phyloP scores from a whole-genome alignment of 2,113 vertebrate genomes.

The Eulemur macaco region DNA sequence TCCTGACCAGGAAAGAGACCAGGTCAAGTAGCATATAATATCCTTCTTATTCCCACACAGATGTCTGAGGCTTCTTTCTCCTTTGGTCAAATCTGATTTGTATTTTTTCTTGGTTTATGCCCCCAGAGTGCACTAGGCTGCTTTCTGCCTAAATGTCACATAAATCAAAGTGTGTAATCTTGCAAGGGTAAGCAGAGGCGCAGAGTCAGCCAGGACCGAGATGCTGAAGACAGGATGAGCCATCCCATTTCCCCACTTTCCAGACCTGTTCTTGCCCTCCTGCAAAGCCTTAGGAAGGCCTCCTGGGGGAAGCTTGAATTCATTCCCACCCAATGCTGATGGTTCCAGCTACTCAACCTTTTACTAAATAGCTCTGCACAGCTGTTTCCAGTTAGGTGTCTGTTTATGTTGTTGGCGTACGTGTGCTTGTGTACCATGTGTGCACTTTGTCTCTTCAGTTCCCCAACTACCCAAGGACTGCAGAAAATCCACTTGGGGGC shows the following conservation, averaged over 20 bases:
- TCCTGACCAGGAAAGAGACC: conserved; percentile 43
- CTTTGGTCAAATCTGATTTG: conserved; percentile 66
- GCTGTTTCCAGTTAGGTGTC: conserved; percentile 68
- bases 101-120: conserved; percentile 60
- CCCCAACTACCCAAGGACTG: not conserved
- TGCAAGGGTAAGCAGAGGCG: conserved; percentile 23
- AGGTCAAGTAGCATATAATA: conserved; percentile 26
- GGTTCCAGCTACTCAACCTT: conserved; percentile 47
- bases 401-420: conserved; percentile 26
- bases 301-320: conserved; percentile 48
- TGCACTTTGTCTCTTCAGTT: not conserved
- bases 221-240: conserved; percentile 1
- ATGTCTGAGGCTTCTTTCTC: conserved; percentile 50
- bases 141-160: conserved; percentile 56
- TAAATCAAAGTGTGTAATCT: conserved; percentile 66
- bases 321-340: conserved; percentile 44
- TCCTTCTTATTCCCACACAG: conserved; percentile 60
- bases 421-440: not conserved
- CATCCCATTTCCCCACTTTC: conserved; percentile 42
- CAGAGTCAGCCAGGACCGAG: conserved; percentile 19
- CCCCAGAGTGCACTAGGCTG: conserved; percentile 13
- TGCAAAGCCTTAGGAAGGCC: conserved; percentile 59
- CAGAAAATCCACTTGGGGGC: conserved; percentile 5
- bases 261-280: conserved; percentile 48
- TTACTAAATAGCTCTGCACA: conserved; percentile 42